Base-by-base conservation (phyloP, 2,888 invertebrate species). In the Pardosa pseudoannulata region DNA sequence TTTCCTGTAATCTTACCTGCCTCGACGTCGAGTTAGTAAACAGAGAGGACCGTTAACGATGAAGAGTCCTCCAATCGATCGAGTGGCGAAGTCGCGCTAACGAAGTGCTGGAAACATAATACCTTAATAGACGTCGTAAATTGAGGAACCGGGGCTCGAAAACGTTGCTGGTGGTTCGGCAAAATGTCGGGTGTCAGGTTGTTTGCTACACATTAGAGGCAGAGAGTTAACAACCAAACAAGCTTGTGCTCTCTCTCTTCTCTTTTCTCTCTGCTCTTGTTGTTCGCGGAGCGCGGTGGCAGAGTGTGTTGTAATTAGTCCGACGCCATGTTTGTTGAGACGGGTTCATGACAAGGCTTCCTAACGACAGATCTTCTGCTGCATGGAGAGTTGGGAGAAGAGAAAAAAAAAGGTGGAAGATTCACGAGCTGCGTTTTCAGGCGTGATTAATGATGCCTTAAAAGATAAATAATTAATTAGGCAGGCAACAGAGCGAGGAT, bases 91-190 rank as follows among this genome's bases (percentile, higher is more conserved):
- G 19, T 27, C n/a, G 9, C 76, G 78, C 83, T 85, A 85, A 85
- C 83, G 83, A 85, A 85, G 83, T 67, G 78, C 71, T 65, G 62
- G 82, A 76, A 85, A 85, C 83, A 73, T 85, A 85, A 85, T 85
- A 85, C 83, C 78, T 85, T 85, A 85, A 85, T 85, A 78, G 83
- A 73, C 72, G 50, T 85, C 83, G 83, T 85, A 85, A 85, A 85
- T 85, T 85, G 83, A 85, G 83, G 83, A 65, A 70, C 83, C 73
- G 68, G 81, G 79, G 65, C 31, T 23, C 19, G 70, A 74, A 74
- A 74, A 64, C 71, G 73, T 65, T 67, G 72, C 32, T 80, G 79
- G 67, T 67, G 70, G 75, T 70, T 75, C 82, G 23, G 50, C 67
- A 85, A 85, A 85, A 78, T 78, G 82, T 70, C 64, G 72, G 82